phyloP scores from a whole-genome alignment of 2,797 vertebrate genomes.

The Propithecus perrieri region DNA sequence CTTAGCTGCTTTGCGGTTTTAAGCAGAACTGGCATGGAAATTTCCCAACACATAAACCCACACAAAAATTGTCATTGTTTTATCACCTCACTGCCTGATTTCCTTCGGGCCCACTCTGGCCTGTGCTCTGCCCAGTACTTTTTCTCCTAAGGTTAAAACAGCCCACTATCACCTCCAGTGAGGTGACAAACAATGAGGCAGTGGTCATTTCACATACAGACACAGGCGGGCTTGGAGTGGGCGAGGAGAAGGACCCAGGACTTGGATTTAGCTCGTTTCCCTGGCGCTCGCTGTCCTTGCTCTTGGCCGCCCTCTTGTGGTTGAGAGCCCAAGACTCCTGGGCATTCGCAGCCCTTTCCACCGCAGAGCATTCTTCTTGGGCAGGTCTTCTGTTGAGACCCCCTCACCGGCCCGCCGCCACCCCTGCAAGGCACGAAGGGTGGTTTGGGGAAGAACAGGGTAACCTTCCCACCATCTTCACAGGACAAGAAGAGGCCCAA shows the following conservation, averaged over 20 bases:
- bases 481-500: background rate
- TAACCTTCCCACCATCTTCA: background rate
- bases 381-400: accelerated
- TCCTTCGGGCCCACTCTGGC: background rate
- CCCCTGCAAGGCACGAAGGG: accelerated
- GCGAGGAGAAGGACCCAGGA: accelerated
- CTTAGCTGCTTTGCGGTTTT: too few relatives aligned
- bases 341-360: accelerated
- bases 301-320: slow-evolving; percentile 65
- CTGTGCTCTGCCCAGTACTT: background rate
- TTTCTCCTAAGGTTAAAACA: background rate
- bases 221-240: accelerated
- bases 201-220: background rate
- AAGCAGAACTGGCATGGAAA: too few relatives aligned
- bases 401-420: too few relatives aligned
- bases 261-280: background rate
- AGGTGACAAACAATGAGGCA: background rate
- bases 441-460: background rate
- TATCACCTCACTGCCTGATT: background rate
- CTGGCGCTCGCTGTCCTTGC: background rate
- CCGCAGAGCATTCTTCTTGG: accelerated
- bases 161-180: background rate
- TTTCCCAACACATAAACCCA: background rate
- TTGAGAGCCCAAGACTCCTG: background rate
- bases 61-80: background rate